Evolutionary conservation across 2,113 vertebrate genomes (phyloP).

Genomic region (Datnioides undecimradiatus): DNA sequence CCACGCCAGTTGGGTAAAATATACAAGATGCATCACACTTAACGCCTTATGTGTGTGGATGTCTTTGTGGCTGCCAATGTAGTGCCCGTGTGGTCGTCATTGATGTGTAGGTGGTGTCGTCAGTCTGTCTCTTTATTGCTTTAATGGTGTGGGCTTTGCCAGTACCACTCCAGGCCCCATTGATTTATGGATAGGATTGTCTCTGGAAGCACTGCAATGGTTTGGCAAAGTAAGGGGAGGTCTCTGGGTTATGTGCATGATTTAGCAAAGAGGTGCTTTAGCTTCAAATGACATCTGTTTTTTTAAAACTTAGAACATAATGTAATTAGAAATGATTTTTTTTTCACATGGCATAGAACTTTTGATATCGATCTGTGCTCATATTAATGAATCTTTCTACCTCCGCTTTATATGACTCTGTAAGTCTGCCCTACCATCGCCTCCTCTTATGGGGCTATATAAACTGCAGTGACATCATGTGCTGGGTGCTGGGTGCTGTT

Average conservation of each 20-base stretch:
- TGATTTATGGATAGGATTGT: constrained; percentile 76
- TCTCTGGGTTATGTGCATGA: constrained; percentile 72
- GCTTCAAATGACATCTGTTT: constrained; percentile 46
- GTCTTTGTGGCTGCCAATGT: constrained; percentile 40
- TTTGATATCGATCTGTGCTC: constrained; percentile 46
- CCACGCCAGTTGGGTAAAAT: constrained; percentile 27
- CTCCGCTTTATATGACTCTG: neutral
- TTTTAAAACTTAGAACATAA: constrained; percentile 21
- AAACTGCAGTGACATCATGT: constrained; percentile 3
- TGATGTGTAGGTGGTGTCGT: constrained; percentile 66
- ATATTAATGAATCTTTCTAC: constrained; percentile 26
- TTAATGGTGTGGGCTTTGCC: constrained; percentile 71
- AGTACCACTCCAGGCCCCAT: constrained; percentile 54
- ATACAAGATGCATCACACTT: constrained; percentile 47
- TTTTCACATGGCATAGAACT: constrained; percentile 34
- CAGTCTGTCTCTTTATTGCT: constrained; percentile 72
- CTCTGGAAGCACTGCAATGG: constrained; percentile 63
- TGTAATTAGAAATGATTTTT: constrained; percentile 57
- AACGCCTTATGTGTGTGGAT: constrained; percentile 16
- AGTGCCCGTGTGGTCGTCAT: constrained; percentile 50
- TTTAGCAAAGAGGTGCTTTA: constrained; percentile 67
- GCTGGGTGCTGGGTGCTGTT: neutral
- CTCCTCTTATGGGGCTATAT: neutral
- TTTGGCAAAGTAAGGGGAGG: constrained; percentile 67
- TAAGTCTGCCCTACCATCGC: neutral